These are phyloP conservation scores for Microtus montanus DNA, from an alignment of 2,113 vertebrate species.

Conservation along the genomic window DNA sequence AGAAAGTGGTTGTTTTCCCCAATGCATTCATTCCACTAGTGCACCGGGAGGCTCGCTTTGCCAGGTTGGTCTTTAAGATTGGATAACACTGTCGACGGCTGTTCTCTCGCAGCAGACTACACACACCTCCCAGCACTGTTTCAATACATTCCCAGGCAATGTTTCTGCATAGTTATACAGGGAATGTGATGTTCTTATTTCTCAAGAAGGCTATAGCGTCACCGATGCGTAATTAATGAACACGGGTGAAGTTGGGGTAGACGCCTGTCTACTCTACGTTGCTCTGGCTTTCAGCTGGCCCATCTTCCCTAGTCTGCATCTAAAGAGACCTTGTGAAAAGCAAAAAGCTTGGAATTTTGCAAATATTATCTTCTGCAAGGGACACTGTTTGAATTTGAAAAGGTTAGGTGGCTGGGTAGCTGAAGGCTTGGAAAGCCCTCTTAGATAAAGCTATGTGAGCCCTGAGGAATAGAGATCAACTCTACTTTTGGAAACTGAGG, in stretches of 20 bases:
- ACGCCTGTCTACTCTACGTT: neutral
- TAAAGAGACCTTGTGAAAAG: slow-evolving; percentile 13
- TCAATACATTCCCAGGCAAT: slow-evolving; percentile 17
- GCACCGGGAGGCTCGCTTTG: neutral
- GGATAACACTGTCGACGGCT: neutral
- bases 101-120: neutral
- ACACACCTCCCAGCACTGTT: neutral
- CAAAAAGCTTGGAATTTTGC: neutral
- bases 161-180: slow-evolving; percentile 56
- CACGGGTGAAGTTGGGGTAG: neutral
- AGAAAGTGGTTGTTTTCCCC: neutral
- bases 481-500: neutral
- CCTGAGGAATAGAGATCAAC: neutral
- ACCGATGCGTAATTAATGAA: neutral
- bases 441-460: neutral
- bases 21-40: neutral
- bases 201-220: neutral
- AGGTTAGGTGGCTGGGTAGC: neutral
- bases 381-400: slow-evolving; percentile 50
- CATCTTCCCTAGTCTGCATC: neutral
- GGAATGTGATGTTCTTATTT: slow-evolving; percentile 41
- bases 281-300: neutral
- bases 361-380: neutral
- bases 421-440: neutral
- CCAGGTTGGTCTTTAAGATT: neutral